A percentile compares a stretch with the other conserved stretches of the same genome.
Conservation (phyloP, 2,113 vertebrate species). For the Pterocles orientalis region DNA sequence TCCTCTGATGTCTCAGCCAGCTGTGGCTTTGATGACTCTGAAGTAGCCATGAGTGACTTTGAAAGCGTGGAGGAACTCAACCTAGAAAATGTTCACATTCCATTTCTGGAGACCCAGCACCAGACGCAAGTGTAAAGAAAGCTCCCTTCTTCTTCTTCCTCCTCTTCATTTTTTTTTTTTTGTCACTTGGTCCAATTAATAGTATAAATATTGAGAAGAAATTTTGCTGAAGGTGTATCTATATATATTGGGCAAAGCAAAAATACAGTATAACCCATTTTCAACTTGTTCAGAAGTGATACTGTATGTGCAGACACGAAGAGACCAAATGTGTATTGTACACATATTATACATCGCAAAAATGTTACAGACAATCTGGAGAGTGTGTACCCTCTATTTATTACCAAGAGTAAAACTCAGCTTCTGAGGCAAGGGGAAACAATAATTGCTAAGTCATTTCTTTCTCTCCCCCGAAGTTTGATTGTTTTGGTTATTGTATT, state of each 20-base stretch:
- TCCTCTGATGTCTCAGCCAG: constrained; percentile 84
- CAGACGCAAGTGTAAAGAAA: constrained; percentile 91
- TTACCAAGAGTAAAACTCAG: constrained; percentile 25
- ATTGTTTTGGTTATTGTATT: not conserved
- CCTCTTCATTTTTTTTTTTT: not conserved
- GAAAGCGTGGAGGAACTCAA: constrained; percentile 87
- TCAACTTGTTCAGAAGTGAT: constrained; percentile 54
- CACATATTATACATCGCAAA: constrained; percentile 3
- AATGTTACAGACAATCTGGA: constrained; percentile 50
- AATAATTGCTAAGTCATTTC: not conserved
- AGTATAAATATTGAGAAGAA: constrained; percentile 42
- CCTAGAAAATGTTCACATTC: constrained; percentile 77
- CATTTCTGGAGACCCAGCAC: constrained; percentile 86
- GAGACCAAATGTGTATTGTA: not conserved
- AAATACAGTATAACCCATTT: constrained; percentile 31
- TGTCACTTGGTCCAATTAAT: constrained; percentile 24
- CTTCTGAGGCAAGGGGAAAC: not conserved
- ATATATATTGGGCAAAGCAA: constrained; percentile 58
- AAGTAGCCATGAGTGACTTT: constrained; percentile 86
- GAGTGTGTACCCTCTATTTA: constrained; percentile 44
- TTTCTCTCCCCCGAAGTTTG: not conserved
- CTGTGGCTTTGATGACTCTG: constrained; percentile 82
- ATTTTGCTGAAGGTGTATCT: constrained; percentile 39
- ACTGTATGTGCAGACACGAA: constrained; percentile 46
- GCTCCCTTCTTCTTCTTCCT: not conserved